phyloP scores from a whole-genome alignment of 2,113 vertebrate genomes.

The Nibea coibor region DNA sequence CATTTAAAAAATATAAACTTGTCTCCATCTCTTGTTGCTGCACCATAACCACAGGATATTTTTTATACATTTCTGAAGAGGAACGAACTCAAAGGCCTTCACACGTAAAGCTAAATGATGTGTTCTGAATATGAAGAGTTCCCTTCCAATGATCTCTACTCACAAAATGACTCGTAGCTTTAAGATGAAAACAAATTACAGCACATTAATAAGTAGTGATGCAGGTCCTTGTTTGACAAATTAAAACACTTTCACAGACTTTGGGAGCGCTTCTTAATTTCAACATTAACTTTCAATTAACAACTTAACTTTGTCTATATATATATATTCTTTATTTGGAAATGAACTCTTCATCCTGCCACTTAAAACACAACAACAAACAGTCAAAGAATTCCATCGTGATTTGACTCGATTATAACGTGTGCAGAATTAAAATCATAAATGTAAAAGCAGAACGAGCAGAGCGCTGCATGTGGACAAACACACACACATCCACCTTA shows the following conservation, averaged over 20 bases:
- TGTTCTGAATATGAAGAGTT: slow-evolving; percentile 45
- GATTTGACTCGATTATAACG: slow-evolving; percentile 22
- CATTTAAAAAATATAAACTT: slow-evolving; percentile 76
- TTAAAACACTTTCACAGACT: slow-evolving; percentile 25
- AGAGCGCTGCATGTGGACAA: slow-evolving; percentile 40
- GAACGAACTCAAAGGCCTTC: slow-evolving; percentile 15
- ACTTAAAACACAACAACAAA: slow-evolving; percentile 53
- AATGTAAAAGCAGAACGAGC: slow-evolving; percentile 45
- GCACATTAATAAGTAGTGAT: neutral
- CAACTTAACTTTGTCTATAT: neutral
- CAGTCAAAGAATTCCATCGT: slow-evolving; percentile 38
- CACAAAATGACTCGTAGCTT: slow-evolving; percentile 7
- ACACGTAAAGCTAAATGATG: slow-evolving; percentile 66
- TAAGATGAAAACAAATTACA: slow-evolving; percentile 16
- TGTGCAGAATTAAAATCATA: slow-evolving; percentile 31
- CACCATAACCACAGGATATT: slow-evolving; percentile 41
- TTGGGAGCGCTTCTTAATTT: neutral
- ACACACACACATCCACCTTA: slow-evolving; percentile 49
- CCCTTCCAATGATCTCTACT: slow-evolving; percentile 37
- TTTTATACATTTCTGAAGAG: slow-evolving; percentile 53
- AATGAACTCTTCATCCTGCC: slow-evolving; percentile 57
- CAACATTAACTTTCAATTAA: slow-evolving; percentile 16
- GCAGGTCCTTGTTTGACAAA: slow-evolving; percentile 39
- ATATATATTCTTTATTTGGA: slow-evolving; percentile 33
- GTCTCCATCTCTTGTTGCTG: slow-evolving; percentile 47